Base-by-base conservation (phyloP, 1,140 invertebrate genomes). In the Lineus longissimus region DNA sequence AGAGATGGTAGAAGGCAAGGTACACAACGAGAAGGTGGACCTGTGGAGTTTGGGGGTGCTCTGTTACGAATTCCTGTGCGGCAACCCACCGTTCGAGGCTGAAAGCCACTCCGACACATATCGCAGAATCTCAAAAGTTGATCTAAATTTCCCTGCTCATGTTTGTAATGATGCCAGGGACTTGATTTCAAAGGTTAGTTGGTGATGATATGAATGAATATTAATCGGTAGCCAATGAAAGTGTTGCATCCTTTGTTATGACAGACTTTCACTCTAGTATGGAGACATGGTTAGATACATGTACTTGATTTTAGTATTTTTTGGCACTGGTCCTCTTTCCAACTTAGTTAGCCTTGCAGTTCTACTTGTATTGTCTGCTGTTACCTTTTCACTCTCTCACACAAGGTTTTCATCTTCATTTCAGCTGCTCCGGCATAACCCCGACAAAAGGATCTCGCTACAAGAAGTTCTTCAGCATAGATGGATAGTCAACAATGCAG, bases 31-130 rank as follows among this genome's bases (percentile, higher is more conserved):
- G 76, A 92, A 90, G 76, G 93, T 96, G 0, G 95, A 98, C 81
- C 85, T 95, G 22, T 98, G 94, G 95, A 93, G 92, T 74, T 83
- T 96, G 33, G 95, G 94, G 4, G 90, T 98, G 9, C 82, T 97
- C 0, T 92, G 91, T 71, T 98, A 92, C 72, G 94, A 98, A 80
- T 88, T 94, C 71, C 79, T 97, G 11, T 89, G 91, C 22, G 94
- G 94, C 0, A 84, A 89, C 59, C 92, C 94, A 15, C 94, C 95
- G n/a, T 98, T 98, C 84, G 89, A 93, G 75, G 86, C 89, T 59
- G 85, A 89, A 41, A 85, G 84, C 1, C 83, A 88, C 61, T 86
- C 90, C 61, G 89, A 90, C 65, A 97, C 94, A 2, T 96, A 95
- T 78, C 84, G 84, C 60, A 89, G 88, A 71, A 97, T 97, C 55